Percentiles rank a stretch among this genome's conserved stretches.
Conservation (phyloP, 1,140 invertebrate genomes). For the Orchestia grillus region DNA sequence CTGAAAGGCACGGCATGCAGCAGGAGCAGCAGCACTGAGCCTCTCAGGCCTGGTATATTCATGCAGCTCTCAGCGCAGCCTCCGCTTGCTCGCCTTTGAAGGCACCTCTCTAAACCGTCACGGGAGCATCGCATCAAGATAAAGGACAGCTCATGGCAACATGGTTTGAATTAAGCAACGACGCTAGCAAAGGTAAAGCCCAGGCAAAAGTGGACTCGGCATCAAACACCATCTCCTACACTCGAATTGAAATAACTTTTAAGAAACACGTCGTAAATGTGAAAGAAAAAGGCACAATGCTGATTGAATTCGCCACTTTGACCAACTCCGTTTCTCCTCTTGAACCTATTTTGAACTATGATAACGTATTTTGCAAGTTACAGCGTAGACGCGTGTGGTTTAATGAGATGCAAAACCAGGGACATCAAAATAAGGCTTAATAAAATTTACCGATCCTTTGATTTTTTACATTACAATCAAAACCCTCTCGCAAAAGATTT, state of each 20-base stretch:
- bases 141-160: neutral
- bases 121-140: neutral
- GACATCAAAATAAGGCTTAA: too few species aligned
- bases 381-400: too few species aligned
- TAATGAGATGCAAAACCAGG: too few species aligned
- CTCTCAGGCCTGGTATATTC: neutral
- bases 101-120: neutral
- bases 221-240: neutral
- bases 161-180: neutral
- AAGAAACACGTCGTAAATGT: neutral
- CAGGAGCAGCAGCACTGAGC: neutral
- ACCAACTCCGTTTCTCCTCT: neutral
- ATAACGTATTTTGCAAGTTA: neutral
- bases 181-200: neutral
- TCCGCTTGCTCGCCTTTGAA: neutral
- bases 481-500: too few species aligned
- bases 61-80: neutral
- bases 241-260: neutral
- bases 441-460: too few species aligned
- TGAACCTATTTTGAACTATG: neutral
- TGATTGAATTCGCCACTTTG: neutral
- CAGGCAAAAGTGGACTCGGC: neutral
- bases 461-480: too few species aligned
- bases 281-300: neutral
- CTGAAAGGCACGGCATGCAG: neutral